Conservation (phyloP, 1,140 invertebrate genomes). For the Lasioglossum albipes region DNA sequence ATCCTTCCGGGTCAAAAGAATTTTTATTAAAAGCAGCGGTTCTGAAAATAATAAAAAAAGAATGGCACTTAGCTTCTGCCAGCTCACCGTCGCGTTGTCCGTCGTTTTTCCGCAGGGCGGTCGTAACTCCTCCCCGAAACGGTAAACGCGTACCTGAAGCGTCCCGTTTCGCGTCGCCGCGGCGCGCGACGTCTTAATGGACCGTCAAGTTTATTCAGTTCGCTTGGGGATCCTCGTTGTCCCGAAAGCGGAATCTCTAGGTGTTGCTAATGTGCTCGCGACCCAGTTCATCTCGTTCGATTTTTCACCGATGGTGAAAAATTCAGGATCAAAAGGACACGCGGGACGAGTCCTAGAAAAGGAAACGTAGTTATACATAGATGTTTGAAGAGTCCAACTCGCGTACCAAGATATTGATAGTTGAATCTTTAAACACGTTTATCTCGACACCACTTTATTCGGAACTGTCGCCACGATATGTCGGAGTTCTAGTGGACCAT, state of each 20-base stretch:
- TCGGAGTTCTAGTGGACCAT: too few relatives aligned
- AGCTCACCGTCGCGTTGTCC: not conserved
- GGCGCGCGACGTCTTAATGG: constrained; percentile 44
- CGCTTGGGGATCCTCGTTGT: not conserved
- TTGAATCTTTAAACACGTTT: too few relatives aligned
- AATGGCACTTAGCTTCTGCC: not conserved
- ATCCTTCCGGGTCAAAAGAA: too few relatives aligned
- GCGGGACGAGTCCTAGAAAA: not conserved
- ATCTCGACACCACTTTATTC: too few relatives aligned
- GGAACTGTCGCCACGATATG: too few relatives aligned
- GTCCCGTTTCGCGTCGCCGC: constrained; percentile 12
- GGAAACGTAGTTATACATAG: too few relatives aligned
- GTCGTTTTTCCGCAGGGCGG: constrained; percentile 1
- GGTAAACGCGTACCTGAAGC: constrained; percentile 22
- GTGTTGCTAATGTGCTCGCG: constrained; percentile 24
- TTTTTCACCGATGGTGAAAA: constrained; percentile 35
- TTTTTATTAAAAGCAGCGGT: not conserved
- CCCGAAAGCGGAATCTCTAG: not conserved
- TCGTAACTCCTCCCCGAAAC: constrained; percentile 4
- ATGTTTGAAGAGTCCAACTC: too few relatives aligned
- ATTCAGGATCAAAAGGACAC: not conserved
- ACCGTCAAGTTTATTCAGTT: constrained; percentile 38
- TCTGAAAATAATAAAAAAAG: not conserved
- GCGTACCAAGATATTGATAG: too few relatives aligned
- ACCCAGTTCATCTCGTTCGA: constrained; percentile 21